A percentile compares a stretch with the other conserved stretches of the same genome.
Evolutionary conservation across 2,797 vertebrate genomes (phyloP).

Genomic region (Anguilla megastoma): DNA sequence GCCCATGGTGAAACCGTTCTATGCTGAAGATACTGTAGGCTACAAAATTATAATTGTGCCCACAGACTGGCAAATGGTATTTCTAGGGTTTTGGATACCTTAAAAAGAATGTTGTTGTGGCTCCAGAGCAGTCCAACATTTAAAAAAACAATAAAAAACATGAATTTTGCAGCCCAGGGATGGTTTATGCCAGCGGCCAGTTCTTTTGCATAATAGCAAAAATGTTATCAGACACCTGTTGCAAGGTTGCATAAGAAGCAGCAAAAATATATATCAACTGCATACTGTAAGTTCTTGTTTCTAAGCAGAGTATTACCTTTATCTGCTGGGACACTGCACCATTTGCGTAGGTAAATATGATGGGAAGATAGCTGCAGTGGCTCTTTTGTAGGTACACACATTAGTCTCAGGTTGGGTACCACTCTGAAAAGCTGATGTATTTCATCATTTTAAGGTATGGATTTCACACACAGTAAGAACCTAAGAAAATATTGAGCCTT

Average conservation of each 20-base stretch:
- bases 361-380: too few species aligned
- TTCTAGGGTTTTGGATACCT: background rate
- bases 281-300: constrained; percentile 54
- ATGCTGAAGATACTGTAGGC: too few species aligned
- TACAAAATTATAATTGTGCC: background rate
- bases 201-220: constrained; percentile 59
- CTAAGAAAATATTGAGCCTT: background rate
- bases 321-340: too few species aligned
- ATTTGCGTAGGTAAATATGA: too few species aligned
- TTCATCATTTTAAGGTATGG: background rate
- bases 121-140: background rate
- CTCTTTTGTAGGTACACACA: too few species aligned
- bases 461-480: background rate
- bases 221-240: constrained; percentile 71
- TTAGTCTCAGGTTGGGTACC: background rate
- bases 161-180: background rate
- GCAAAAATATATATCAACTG: constrained; percentile 43
- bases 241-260: constrained; percentile 50
- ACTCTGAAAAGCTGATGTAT: too few species aligned
- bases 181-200: background rate
- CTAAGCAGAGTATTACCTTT: too few species aligned
- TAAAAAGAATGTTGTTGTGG: background rate
- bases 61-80: background rate
- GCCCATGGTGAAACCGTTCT: background rate
- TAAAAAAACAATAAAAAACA: background rate